Evolutionary conservation across 2,797 vertebrate species (phyloP).

Genomic region (Taenioides sp.): DNA sequence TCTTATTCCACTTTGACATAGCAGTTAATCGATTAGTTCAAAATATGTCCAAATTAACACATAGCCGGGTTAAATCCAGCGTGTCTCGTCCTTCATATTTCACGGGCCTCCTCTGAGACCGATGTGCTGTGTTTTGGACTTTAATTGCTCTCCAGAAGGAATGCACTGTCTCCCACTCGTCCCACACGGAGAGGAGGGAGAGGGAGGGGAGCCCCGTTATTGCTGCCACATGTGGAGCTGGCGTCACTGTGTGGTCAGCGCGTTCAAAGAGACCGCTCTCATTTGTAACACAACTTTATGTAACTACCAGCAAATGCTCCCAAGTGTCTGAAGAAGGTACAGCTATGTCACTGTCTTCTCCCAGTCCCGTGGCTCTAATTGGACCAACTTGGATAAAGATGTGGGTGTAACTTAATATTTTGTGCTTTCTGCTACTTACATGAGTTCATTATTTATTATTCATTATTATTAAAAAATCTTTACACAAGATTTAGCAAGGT

Average conservation of each 20-base stretch:
- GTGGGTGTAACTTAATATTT: neutral
- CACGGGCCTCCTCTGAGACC: conserved; percentile 44
- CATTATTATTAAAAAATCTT: too few species aligned
- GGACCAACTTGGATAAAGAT: conserved; percentile 39
- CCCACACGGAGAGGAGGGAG: conserved; percentile 34
- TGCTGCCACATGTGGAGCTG: conserved; percentile 82
- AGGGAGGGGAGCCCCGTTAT: conserved; percentile 76
- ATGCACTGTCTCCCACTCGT: conserved; percentile 84
- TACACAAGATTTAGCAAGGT: too few species aligned
- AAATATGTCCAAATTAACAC: conserved; percentile 26
- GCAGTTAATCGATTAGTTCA: conserved; percentile 18
- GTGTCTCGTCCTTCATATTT: conserved; percentile 35
- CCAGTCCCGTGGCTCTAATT: conserved; percentile 69
- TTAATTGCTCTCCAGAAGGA: conserved; percentile 81
- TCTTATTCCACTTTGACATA: conserved; percentile 17
- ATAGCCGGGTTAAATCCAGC: conserved; percentile 16
- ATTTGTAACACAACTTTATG: conserved; percentile 84
- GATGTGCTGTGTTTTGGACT: conserved; percentile 69
- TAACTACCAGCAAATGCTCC: conserved; percentile 73
- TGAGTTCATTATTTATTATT: too few species aligned
- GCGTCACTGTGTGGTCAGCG: conserved; percentile 81
- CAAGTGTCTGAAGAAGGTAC: conserved; percentile 63
- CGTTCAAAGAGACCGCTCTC: conserved; percentile 80
- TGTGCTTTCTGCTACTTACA: too few species aligned
- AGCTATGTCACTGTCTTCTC: conserved; percentile 56